These are phyloP conservation scores for Lamellibrachia columna DNA, from an alignment of 2,888 invertebrate species.

Conservation along the genomic window DNA sequence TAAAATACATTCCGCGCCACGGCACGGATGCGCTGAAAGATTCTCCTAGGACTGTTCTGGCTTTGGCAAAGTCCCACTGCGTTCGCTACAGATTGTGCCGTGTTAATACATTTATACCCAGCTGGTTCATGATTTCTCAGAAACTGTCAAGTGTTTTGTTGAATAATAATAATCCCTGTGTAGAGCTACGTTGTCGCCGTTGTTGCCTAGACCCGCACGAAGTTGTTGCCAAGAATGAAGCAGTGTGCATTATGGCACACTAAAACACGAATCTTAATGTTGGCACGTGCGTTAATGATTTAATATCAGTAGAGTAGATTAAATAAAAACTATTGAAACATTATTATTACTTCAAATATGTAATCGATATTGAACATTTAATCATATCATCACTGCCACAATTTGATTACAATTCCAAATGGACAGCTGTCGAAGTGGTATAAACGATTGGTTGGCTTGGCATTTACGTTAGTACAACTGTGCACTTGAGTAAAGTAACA, in stretches of 20 bases:
- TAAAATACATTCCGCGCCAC: neutral
- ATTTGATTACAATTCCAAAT: neutral
- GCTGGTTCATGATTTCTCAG: neutral
- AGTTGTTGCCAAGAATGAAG: too few species aligned
- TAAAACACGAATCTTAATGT: too few species aligned
- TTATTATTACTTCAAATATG: too few species aligned
- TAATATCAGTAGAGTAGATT: too few species aligned
- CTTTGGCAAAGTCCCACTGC: neutral
- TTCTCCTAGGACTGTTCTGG: neutral
- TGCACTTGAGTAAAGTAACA: neutral
- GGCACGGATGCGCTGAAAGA: neutral
- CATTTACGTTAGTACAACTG: neutral
- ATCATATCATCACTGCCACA: neutral
- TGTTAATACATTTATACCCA: neutral
- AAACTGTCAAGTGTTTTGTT: neutral
- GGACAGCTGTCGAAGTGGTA: neutral
- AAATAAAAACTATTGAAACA: too few species aligned
- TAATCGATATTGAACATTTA: too few species aligned
- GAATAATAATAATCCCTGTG: neutral
- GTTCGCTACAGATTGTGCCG: neutral
- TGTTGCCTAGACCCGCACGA: neutral
- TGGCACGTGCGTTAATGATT: too few species aligned
- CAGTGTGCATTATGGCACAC: too few species aligned
- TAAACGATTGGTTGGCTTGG: neutral
- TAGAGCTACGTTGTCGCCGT: neutral